Base-by-base conservation (phyloP, 2,888 invertebrate genomes). In the Gymnosoma rotundatum region DNA sequence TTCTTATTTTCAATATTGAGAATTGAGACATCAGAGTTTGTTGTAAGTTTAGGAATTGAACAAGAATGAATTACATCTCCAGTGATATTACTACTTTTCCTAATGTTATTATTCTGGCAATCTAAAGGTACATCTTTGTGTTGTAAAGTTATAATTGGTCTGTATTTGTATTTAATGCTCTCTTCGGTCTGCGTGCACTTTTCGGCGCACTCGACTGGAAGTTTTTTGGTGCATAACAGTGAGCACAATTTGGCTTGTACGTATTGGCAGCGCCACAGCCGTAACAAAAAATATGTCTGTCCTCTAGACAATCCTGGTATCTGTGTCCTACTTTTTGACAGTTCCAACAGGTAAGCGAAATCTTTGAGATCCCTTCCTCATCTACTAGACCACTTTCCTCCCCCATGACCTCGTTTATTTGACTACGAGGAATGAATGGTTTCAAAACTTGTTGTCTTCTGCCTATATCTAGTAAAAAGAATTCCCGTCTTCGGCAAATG, bases 271-370 rank as follows among this genome's bases (percentile, higher is more conserved):
- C 8, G 0, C 80, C 86, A 70, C 83, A 86, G 1, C 83, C 86
- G 25, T 78, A 83, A 20, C 86, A 86, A 70, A 85, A 85, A 6
- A 85, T 36, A 2, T 56, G n/a, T 0, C 75, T 25, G 20, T 69
- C 63, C 12, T 42, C 63, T 1, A 74, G 7, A 18, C 79, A 79
- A 18, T 83, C 75, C 18, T 78, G 67, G 18, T 73, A 83, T 1
- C 73, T 21, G 21, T 83, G 83, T n/a, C 74, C 74, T 2, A 8
- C 6, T 14, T 63, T 50, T 0, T 32, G 10, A 52, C 78, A 83
- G 10, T 83, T 83, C 83, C 25, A 79, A 20, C 83, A 83, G 1
- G 38, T 38, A 1, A 75, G 20, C 21, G 52, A 20, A 18, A 64
- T 75, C 1, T 38, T 38, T 2, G 54, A 38, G 9, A 75, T 20